A percentile compares a stretch with the other conserved stretches of the same genome.
Conservation (phyloP, 2,113 vertebrate species). For the Dendrocopos noguchii region DNA sequence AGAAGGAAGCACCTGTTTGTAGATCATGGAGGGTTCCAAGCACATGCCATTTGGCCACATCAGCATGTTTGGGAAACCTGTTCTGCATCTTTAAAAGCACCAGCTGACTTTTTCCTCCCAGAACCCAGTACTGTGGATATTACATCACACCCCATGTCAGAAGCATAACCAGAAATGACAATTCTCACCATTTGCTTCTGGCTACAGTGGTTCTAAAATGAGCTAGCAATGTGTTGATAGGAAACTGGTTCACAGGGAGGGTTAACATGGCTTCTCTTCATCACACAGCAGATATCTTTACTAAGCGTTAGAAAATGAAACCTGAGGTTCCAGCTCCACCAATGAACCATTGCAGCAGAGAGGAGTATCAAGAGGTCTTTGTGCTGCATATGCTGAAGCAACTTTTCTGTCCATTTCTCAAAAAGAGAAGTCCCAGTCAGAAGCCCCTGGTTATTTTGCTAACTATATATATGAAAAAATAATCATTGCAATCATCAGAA, state of each 20-base stretch:
- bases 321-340: background rate
- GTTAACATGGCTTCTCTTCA: background rate
- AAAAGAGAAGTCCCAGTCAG: background rate
- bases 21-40: fast-evolving
- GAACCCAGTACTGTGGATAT: background rate
- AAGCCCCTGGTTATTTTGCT: background rate
- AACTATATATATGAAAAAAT: background rate
- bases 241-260: background rate
- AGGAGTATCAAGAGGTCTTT: background rate
- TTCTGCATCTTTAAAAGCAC: background rate
- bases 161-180: background rate
- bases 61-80: background rate
- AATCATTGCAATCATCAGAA: background rate
- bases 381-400: fast-evolving
- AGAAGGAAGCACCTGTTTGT: background rate
- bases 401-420: background rate
- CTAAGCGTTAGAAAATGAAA: background rate
- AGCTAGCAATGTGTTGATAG: fast-evolving
- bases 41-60: background rate
- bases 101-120: background rate
- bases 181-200: background rate
- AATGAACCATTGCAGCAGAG: background rate
- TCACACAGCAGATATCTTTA: background rate
- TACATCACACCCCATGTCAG: fast-evolving
- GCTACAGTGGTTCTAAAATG: background rate